These are phyloP conservation scores for Conus canariensis DNA, from an alignment of 2,888 invertebrate genomes.

Conservation along the genomic window DNA sequence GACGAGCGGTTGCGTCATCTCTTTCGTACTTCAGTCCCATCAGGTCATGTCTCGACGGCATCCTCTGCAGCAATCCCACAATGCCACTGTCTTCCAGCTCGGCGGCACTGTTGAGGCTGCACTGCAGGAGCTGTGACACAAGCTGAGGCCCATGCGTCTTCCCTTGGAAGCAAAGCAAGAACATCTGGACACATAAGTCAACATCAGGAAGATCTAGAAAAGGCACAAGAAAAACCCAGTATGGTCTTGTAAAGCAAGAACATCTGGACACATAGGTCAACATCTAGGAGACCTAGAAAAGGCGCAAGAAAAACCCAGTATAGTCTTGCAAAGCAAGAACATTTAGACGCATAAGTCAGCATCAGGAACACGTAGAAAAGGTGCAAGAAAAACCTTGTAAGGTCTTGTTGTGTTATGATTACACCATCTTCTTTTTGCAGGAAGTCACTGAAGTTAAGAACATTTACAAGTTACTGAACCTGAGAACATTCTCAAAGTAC, in stretches of 20 bases:
- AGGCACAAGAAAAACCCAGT: neutral
- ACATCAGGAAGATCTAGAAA: neutral
- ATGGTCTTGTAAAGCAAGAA: too few relatives aligned
- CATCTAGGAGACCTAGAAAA: neutral
- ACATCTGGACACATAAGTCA: conserved; percentile 35
- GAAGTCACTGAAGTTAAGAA: too few relatives aligned
- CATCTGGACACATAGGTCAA: neutral
- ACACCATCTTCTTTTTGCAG: too few relatives aligned
- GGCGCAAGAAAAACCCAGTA: too few relatives aligned
- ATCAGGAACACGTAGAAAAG: neutral
- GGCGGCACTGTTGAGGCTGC: conserved; percentile 38
- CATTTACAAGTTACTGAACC: too few relatives aligned
- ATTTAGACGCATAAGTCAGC: neutral
- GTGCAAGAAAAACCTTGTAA: too few relatives aligned
- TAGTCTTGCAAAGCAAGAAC: too few relatives aligned
- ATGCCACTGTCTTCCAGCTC: conserved; percentile 57
- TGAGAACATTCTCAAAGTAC: too few relatives aligned
- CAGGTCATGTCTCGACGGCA: conserved; percentile 56
- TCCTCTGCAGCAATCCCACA: conserved; percentile 62
- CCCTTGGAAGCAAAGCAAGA: conserved; percentile 44
- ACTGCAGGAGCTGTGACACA: conserved; percentile 54
- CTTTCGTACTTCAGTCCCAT: conserved; percentile 61
- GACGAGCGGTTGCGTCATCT: conserved; percentile 57
- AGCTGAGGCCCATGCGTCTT: conserved; percentile 53
- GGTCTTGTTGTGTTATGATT: too few relatives aligned